Percentiles rank a stretch among this genome's conserved stretches.
These are phyloP conservation scores for Sakesphorus luctuosus DNA, from an alignment of 2,113 vertebrate species.

Conservation along the genomic window DNA sequence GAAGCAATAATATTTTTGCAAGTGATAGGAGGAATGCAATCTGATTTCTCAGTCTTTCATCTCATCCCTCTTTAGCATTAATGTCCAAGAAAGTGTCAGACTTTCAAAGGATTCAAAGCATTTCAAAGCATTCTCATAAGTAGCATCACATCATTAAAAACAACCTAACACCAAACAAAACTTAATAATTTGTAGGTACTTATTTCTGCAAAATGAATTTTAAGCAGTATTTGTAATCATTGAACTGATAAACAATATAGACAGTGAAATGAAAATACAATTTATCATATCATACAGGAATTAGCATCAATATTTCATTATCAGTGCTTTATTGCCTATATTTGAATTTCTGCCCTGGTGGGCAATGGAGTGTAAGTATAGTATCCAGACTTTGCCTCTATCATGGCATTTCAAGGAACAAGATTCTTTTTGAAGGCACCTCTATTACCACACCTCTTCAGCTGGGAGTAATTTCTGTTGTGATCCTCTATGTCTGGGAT, in stretches of 20 bases:
- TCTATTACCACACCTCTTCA: neutral
- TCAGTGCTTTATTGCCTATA: neutral
- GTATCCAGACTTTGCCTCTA: neutral
- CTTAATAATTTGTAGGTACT: fast-evolving
- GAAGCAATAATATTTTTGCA: neutral
- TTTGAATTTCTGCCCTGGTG: neutral
- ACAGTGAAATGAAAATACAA: neutral
- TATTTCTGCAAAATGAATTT: neutral
- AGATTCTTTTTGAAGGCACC: neutral
- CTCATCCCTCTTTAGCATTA: neutral
- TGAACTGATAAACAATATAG: neutral
- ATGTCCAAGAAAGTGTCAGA: neutral
- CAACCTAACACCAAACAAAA: neutral
- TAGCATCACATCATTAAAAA: neutral
- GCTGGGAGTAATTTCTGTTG: neutral
- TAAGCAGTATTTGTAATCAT: neutral
- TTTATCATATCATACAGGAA: neutral
- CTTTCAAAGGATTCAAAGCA: neutral
- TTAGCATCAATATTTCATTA: neutral
- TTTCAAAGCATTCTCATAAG: neutral
- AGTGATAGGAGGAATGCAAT: neutral
- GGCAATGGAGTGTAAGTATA: neutral
- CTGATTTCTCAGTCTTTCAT: neutral
- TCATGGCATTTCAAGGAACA: neutral
- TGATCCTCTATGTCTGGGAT: fast-evolving